Percentiles rank a stretch among this genome's conserved stretches.
Conservation (phyloP, 2,888 invertebrate genomes). For the Pyrrhia umbra region DNA sequence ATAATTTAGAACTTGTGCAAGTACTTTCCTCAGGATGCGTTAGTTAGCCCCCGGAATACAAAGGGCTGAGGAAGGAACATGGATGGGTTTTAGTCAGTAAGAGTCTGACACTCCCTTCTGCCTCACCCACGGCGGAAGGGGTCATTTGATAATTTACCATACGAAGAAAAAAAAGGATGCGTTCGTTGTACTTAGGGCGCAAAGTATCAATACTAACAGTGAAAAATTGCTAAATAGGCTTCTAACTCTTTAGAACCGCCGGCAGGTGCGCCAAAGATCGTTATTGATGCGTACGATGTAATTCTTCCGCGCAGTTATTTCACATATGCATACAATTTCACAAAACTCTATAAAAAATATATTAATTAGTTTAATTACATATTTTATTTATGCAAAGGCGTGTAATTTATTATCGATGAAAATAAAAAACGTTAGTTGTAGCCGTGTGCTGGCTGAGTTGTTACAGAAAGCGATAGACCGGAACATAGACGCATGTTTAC, state of each 20-base stretch:
- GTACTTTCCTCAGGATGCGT: too few species aligned
- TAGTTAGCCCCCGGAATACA: too few species aligned
- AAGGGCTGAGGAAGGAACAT: too few species aligned
- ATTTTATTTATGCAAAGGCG: conserved; percentile 45
- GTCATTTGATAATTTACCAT: too few species aligned
- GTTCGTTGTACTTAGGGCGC: neutral
- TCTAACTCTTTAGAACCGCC: conserved; percentile 21
- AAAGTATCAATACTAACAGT: neutral
- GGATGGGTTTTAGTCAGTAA: too few species aligned
- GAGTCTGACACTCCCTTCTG: too few species aligned
- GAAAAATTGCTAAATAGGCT: conserved; percentile 22
- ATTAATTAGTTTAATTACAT: conserved; percentile 52
- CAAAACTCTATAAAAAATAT: conserved; percentile 21
- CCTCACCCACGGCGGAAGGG: too few species aligned
- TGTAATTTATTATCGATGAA: conserved; percentile 46
- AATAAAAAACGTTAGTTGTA: conserved; percentile 30
- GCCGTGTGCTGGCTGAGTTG: conserved; percentile 21
- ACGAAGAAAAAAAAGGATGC: too few species aligned
- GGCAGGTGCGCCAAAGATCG: conserved; percentile 39
- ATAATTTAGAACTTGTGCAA: too few species aligned
- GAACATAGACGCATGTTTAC: conserved; percentile 49
- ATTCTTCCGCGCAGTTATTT: conserved; percentile 35
- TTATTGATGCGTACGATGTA: conserved; percentile 35
- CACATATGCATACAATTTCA: conserved; percentile 19
- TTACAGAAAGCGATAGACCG: conserved; percentile 50